phyloP scores from a whole-genome alignment of 2,797 vertebrate genomes.

The Podarcis siculus region DNA sequence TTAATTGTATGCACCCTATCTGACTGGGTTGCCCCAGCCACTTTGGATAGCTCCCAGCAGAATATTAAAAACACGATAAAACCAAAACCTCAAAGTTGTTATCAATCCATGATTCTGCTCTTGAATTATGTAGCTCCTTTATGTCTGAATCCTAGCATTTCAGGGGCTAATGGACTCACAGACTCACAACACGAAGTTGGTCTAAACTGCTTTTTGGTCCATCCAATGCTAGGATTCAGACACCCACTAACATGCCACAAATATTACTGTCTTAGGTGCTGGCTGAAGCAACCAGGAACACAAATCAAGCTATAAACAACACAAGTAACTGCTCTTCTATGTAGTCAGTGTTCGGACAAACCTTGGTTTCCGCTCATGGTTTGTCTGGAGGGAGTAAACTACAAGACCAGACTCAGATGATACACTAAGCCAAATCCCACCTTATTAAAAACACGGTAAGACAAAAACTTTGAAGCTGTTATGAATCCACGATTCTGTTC shows the following conservation, averaged over 20 bases:
- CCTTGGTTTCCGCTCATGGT: too few relatives aligned
- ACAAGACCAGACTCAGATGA: too few relatives aligned
- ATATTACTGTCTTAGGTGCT: neutral
- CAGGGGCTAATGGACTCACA: neutral
- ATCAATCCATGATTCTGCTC: neutral
- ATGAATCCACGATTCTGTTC: neutral
- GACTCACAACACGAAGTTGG: neutral
- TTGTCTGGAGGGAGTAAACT: too few relatives aligned
- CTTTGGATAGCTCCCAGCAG: too few relatives aligned
- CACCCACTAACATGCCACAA: neutral
- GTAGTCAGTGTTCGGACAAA: neutral
- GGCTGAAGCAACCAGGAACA: neutral
- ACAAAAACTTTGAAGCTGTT: too few relatives aligned
- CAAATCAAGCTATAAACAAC: neutral
- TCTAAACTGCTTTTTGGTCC: neutral
- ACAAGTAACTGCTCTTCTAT: neutral
- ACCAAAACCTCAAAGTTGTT: neutral
- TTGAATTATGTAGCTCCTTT: too few relatives aligned
- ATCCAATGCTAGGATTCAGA: neutral
- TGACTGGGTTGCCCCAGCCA: too few relatives aligned
- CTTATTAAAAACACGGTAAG: too few relatives aligned
- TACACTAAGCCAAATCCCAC: too few relatives aligned
- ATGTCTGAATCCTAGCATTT: too few relatives aligned
- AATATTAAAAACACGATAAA: too few relatives aligned
- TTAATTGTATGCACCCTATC: too few relatives aligned